Evolutionary conservation across 1,140 invertebrate genomes (phyloP).

Genomic region (Hyles vespertilio): DNA sequence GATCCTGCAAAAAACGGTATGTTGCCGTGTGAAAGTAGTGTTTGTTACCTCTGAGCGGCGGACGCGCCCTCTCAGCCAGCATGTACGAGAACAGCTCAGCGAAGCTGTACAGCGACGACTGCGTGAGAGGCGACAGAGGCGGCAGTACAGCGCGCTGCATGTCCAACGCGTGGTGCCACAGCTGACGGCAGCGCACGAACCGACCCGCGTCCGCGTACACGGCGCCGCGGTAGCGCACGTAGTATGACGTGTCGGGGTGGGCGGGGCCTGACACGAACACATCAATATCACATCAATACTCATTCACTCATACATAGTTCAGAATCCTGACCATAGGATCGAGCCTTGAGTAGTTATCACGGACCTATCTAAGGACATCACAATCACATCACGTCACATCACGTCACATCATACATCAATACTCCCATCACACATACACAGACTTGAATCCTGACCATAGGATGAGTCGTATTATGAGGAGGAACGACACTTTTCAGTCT

Average conservation of each 20-base stretch:
- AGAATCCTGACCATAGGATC: neutral
- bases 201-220: conserved; percentile 96
- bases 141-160: conserved; percentile 96
- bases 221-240: conserved; percentile 94
- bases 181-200: conserved; percentile 90
- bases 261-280: conserved; percentile 78
- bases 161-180: conserved; percentile 98
- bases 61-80: conserved; percentile 85
- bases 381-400: too few species aligned
- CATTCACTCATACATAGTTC: too few species aligned
- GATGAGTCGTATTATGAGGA: too few species aligned
- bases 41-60: conserved; percentile 78
- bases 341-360: neutral
- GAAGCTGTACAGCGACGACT: conserved; percentile 94
- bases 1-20: too few species aligned
- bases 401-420: too few species aligned
- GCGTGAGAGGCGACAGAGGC: conserved; percentile 95
- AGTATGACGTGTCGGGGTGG: conserved; percentile 97
- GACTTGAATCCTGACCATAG: too few species aligned
- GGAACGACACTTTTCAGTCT: too few species aligned
- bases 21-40: too few species aligned
- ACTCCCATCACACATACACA: too few species aligned
- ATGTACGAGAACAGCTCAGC: conserved; percentile 97
- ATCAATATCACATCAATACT: neutral
- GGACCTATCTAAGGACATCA: neutral